Conservation (phyloP, 1,140 invertebrate species). For the Neodiprion fabricii region DNA sequence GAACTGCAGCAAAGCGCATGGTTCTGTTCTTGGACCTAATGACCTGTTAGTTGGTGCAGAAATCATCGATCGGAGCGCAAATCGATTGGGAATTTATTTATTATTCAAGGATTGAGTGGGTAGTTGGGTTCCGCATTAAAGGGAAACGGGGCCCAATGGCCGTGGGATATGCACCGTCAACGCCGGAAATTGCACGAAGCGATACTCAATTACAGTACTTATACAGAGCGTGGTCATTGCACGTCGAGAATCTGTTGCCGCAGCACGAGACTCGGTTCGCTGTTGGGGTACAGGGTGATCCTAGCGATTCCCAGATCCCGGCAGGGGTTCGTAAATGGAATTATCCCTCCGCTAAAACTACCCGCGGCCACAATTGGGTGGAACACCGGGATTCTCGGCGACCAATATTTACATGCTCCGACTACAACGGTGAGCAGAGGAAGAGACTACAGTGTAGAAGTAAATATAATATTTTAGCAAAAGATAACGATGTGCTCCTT, state of each 20-base stretch:
- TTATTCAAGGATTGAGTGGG: slow-evolving; percentile 19
- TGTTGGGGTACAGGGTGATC: not conserved
- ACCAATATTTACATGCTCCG: too few relatives aligned
- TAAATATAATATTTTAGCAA: too few relatives aligned
- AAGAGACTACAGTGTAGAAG: too few relatives aligned
- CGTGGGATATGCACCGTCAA: slow-evolving; percentile 9
- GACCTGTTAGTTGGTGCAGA: too few relatives aligned
- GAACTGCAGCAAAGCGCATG: too few relatives aligned
- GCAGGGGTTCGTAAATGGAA: slow-evolving; percentile 23
- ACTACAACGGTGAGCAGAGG: too few relatives aligned
- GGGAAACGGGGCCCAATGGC: slow-evolving; percentile 1
- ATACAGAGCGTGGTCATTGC: not conserved
- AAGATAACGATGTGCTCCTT: too few relatives aligned
- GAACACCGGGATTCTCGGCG: not conserved
- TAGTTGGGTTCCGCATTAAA: slow-evolving; percentile 14
- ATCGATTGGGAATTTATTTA: not conserved
- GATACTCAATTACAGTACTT: slow-evolving; percentile 6
- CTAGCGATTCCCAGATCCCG: not conserved
- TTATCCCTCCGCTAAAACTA: slow-evolving; percentile 22
- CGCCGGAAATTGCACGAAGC: not conserved
- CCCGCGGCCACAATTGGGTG: slow-evolving; percentile 22
- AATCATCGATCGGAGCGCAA: too few relatives aligned
- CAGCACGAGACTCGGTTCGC: not conserved
- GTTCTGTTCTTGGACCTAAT: too few relatives aligned
- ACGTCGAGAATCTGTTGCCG: not conserved